These are phyloP conservation scores for Kryptolebias ocellatus DNA, from an alignment of 2,797 vertebrate genomes.

Conservation along the genomic window DNA sequence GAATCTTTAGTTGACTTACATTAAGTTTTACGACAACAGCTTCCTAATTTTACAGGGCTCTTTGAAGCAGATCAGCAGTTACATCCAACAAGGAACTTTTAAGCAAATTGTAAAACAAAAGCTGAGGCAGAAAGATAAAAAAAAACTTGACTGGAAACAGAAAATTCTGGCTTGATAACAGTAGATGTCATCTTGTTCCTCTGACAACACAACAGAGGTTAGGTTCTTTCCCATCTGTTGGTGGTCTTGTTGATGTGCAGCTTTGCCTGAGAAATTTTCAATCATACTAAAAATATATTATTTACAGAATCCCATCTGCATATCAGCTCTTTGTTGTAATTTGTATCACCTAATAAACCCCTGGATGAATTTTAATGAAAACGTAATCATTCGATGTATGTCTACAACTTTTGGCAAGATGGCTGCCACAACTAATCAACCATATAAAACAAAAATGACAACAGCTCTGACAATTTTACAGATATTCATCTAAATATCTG, in stretches of 20 bases:
- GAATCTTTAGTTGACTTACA: constrained; percentile 59
- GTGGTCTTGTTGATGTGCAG: too few relatives aligned
- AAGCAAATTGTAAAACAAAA: constrained; percentile 48
- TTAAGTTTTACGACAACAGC: constrained; percentile 44
- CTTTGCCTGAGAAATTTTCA: background rate
- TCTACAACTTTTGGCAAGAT: too few relatives aligned
- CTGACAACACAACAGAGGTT: too few relatives aligned
- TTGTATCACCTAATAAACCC: background rate
- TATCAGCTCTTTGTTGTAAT: background rate
- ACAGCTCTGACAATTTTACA: too few relatives aligned
- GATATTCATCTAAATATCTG: too few relatives aligned
- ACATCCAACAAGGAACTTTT: constrained; percentile 53
- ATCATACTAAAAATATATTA: background rate
- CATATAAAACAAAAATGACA: too few relatives aligned
- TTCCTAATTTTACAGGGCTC: constrained; percentile 44
- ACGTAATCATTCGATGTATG: too few relatives aligned
- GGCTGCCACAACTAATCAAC: too few relatives aligned
- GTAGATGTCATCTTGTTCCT: background rate
- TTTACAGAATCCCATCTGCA: background rate
- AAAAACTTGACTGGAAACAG: constrained; percentile 17
- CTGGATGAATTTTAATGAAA: too few relatives aligned
- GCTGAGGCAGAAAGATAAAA: constrained; percentile 41
- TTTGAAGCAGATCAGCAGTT: constrained; percentile 45
- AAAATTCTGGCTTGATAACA: constrained; percentile 35
- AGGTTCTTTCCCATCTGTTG: too few relatives aligned